These are phyloP conservation scores for Drosophila conformis DNA, from an alignment of 2,888 invertebrate species.

Conservation along the genomic window DNA sequence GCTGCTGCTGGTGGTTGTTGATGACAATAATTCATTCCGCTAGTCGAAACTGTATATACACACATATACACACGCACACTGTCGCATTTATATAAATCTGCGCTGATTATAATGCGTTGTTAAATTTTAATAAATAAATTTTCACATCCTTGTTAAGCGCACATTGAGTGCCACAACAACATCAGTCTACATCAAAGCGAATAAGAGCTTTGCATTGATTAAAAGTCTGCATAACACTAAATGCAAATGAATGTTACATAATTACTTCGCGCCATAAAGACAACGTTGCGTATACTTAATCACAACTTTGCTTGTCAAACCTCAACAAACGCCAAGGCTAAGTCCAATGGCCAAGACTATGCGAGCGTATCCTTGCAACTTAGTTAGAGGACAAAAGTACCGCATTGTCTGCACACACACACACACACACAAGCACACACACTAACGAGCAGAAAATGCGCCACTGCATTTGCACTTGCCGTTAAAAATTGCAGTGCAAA, in stretches of 20 bases:
- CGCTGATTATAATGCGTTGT: conserved; percentile 83
- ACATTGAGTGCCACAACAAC: conserved; percentile 54
- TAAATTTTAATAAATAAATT: conserved; percentile 83
- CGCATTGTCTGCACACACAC: conserved; percentile 56
- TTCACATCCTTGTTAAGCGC: conserved; percentile 82
- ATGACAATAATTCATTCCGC: conserved; percentile 62
- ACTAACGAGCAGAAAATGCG: conserved; percentile 54
- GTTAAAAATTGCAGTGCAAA: conserved; percentile 51
- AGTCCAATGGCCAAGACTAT: conserved; percentile 39
- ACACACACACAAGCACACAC: conserved; percentile 17
- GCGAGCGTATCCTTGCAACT: conserved; percentile 56
- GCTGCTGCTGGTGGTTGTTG: conserved; percentile 62
- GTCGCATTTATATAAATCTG: conserved; percentile 64
- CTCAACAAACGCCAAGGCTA: conserved; percentile 33
- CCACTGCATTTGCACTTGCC: conserved; percentile 37
- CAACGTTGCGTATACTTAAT: conserved; percentile 72
- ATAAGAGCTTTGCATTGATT: conserved; percentile 66
- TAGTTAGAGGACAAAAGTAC: conserved; percentile 71
- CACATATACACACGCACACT: conserved; percentile 25
- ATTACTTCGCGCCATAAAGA: conserved; percentile 39
- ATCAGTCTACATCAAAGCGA: conserved; percentile 13
- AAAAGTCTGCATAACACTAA: conserved; percentile 46
- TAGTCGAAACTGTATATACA: conserved; percentile 47
- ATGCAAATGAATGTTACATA: conserved; percentile 75
- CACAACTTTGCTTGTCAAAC: conserved; percentile 57